Conservation (phyloP, 2,797 vertebrate genomes). For the Nasua narica region DNA sequence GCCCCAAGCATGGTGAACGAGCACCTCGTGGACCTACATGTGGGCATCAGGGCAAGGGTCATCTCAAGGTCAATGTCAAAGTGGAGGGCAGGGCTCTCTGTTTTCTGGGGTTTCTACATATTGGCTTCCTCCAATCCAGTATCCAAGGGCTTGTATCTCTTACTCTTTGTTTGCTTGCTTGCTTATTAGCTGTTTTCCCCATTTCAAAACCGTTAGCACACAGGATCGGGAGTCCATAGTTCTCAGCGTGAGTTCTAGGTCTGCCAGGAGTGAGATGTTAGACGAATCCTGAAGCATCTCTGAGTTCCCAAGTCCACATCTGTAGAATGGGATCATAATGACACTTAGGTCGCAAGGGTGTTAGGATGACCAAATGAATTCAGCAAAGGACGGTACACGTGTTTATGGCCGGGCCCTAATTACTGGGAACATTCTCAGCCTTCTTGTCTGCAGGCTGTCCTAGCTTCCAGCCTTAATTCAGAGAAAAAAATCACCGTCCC, state of each 20-base stretch:
- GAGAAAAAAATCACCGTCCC: background rate
- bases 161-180: background rate
- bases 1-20: background rate
- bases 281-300: background rate
- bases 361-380: background rate
- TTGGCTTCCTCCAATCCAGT: background rate
- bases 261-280: background rate
- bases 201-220: background rate
- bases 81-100: background rate
- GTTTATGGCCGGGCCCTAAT: background rate
- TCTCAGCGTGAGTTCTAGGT: background rate
- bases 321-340: background rate
- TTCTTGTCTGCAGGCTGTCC: background rate
- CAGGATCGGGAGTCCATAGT: background rate
- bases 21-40: background rate
- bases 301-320: background rate
- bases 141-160: background rate
- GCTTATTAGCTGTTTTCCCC: background rate
- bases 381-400: background rate
- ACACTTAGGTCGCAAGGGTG: background rate
- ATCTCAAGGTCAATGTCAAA: background rate
- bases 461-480: slow-evolving; percentile 9
- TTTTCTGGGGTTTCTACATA: background rate
- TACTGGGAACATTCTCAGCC: background rate
- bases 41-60: background rate